phyloP scores from a whole-genome alignment of 2,888 invertebrate species.

The Carcina quercana region DNA sequence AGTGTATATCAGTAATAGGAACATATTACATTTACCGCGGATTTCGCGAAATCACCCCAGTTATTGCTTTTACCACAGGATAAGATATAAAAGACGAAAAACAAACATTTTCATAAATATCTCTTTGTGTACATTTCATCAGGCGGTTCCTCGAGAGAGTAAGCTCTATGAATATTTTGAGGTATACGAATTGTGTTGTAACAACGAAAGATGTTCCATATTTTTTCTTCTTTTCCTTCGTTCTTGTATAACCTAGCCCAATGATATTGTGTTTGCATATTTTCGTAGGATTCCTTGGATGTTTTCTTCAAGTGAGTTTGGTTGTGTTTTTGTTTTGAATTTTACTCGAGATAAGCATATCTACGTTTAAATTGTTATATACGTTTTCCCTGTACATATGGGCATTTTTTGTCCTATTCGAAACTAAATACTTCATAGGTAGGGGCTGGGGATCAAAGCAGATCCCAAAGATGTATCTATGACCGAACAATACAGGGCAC shows the following conservation, averaged over 20 bases:
- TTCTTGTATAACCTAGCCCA: constrained; percentile 22
- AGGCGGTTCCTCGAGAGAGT: constrained; percentile 43
- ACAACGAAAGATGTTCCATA: constrained; percentile 30
- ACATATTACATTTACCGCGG: constrained; percentile 3
- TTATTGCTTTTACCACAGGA: constrained; percentile 6
- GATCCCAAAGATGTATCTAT: no score
- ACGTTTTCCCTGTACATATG: not conserved
- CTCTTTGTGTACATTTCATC: constrained; percentile 45
- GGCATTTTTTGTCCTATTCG: no score
- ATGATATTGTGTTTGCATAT: constrained; percentile 39
- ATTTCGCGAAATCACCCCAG: constrained; percentile 12
- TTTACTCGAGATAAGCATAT: constrained; percentile 33
- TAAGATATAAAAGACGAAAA: constrained; percentile 26
- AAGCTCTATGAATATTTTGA: constrained; percentile 56
- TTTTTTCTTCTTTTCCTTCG: constrained; percentile 8
- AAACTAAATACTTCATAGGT: no score
- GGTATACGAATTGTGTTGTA: constrained; percentile 42
- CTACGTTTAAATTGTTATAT: constrained; percentile 26
- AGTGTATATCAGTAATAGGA: not conserved
- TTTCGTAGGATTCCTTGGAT: constrained; percentile 41
- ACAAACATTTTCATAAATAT: constrained; percentile 41
- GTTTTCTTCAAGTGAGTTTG: constrained; percentile 34
- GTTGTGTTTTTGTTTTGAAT: constrained; percentile 44
- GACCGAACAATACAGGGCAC: no score
- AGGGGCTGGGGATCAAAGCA: no score